Evolutionary conservation across 2,113 vertebrate species (phyloP).

Genomic region (Potamarius usumacintae): DNA sequence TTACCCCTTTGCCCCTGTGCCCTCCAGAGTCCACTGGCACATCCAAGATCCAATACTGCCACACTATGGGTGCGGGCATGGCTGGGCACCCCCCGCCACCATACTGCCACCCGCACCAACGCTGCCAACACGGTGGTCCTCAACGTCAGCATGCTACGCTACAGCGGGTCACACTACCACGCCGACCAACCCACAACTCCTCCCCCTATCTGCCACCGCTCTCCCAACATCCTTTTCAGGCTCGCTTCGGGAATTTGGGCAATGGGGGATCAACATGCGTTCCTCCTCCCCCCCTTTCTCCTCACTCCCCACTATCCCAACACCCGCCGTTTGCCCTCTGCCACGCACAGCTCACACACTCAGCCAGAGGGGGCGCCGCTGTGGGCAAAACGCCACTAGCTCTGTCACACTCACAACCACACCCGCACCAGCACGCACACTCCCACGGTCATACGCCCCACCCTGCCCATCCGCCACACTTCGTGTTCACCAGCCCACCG

Average conservation of each 20-base stretch:
- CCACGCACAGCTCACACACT: conserved; percentile 66
- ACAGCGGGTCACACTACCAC: conserved; percentile 73
- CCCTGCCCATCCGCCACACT: conserved; percentile 67
- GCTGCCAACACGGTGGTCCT: conserved; percentile 73
- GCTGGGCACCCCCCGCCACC: conserved; percentile 71
- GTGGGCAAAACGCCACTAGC: conserved; percentile 69
- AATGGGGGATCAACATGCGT: conserved; percentile 49
- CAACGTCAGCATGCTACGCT: conserved; percentile 75
- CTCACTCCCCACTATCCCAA: conserved; percentile 72
- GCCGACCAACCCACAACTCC: conserved; percentile 67
- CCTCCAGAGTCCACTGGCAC: conserved; percentile 71
- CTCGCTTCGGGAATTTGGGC: conserved; percentile 61
- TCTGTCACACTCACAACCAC: conserved; percentile 75
- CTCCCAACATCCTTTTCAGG: conserved; percentile 58
- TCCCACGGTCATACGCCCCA: conserved; percentile 70
- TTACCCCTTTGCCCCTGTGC: conserved; percentile 71
- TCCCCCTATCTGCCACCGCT: conserved; percentile 65
- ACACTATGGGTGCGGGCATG: conserved; percentile 72
- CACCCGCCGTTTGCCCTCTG: conserved; percentile 71
- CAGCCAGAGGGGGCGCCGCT: conserved; percentile 56
- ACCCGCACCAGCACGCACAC: conserved; percentile 70
- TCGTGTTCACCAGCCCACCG: conserved; percentile 70
- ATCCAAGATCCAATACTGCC: conserved; percentile 89
- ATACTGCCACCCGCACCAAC: conserved; percentile 78
- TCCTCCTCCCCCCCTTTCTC: conserved; percentile 66